phyloP scores from a whole-genome alignment of 2,888 invertebrate species.

The Trachelus stipa region DNA sequence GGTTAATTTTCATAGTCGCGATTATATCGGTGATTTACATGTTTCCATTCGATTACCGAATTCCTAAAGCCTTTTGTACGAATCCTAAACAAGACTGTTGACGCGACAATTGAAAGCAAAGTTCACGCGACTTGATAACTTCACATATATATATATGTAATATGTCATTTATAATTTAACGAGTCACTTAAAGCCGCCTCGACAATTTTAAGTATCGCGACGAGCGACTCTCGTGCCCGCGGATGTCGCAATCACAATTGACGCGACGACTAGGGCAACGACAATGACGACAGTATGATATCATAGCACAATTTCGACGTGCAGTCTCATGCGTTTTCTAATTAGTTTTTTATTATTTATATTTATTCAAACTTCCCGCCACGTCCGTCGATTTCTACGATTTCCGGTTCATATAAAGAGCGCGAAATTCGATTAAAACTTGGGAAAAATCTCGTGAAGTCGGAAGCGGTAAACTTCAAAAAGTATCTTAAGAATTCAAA shows the following conservation, averaged over 20 bases:
- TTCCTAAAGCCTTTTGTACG: not conserved
- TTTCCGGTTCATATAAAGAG: not conserved
- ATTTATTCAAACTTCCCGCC: not conserved
- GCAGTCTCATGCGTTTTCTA: not conserved
- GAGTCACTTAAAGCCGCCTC: conserved; percentile 13
- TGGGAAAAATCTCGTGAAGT: not conserved
- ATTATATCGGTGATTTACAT: not conserved
- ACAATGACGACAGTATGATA: conserved; percentile 3
- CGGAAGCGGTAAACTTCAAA: not conserved
- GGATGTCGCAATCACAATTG: conserved; percentile 21
- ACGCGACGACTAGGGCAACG: not conserved
- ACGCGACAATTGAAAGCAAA: not conserved
- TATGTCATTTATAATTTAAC: conserved; percentile 10
- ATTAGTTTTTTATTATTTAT: not conserved
- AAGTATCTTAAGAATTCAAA: not conserved
- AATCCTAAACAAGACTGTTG: not conserved
- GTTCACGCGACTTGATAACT: not conserved
- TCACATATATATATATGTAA: not conserved
- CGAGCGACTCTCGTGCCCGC: conserved; percentile 10
- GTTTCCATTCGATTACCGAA: not conserved
- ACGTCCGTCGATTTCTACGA: not conserved
- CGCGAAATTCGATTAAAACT: not conserved
- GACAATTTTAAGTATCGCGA: not conserved
- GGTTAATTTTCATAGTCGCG: not conserved
- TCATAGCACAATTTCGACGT: not conserved